Conservation (phyloP, 2,797 vertebrate species). For the Cercopithecus hamlyni region DNA sequence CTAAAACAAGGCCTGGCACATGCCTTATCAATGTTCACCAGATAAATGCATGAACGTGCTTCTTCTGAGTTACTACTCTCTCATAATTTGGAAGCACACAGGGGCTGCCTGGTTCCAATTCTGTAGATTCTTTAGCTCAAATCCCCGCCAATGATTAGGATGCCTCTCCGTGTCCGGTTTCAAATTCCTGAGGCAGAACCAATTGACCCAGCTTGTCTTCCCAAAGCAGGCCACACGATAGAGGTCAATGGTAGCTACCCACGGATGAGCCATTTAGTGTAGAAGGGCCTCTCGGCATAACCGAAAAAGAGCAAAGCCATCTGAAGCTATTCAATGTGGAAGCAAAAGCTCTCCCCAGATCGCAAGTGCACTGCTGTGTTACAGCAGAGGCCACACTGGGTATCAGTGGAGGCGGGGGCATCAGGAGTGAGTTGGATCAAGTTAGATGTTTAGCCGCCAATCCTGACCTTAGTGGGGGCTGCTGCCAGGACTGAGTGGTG, state of each 20-base stretch:
- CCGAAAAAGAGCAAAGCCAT: background rate
- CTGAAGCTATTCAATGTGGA: background rate
- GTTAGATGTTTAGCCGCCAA: background rate
- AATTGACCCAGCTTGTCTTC: background rate
- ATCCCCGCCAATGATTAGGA: background rate
- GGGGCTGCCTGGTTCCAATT: background rate
- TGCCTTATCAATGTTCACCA: background rate
- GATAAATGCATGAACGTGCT: rapidly evolving
- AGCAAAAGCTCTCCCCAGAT: background rate
- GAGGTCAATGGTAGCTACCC: background rate
- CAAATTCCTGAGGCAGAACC: background rate
- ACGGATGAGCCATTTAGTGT: background rate
- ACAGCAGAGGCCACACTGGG: rapidly evolving
- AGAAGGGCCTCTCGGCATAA: background rate
- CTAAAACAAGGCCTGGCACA: background rate
- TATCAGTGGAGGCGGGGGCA: no score
- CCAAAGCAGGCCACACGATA: background rate
- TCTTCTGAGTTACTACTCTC: background rate
- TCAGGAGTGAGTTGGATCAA: background rate
- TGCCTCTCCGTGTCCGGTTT: background rate
- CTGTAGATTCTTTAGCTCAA: background rate
- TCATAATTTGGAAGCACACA: background rate
- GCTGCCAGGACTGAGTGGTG: rapidly evolving
- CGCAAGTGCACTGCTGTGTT: rapidly evolving
- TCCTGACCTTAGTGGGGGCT: background rate